A percentile compares a stretch with the other conserved stretches of the same genome.
Evolutionary conservation across 2,113 vertebrate genomes (phyloP).

Genomic region (Xiphias gladius): DNA sequence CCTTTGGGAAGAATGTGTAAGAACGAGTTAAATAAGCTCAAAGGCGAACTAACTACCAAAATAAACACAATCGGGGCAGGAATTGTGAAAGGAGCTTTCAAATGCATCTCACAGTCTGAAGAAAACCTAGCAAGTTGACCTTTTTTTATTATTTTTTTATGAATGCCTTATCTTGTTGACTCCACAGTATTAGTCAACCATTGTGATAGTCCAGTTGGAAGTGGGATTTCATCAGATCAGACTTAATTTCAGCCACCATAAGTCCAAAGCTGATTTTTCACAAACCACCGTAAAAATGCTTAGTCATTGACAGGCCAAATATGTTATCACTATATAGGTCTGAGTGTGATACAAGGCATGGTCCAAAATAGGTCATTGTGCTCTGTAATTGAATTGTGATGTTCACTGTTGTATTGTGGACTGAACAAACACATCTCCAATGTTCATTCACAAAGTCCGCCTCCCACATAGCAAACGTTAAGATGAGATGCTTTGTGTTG

Average conservation of each 20-base stretch:
- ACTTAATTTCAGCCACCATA: background rate
- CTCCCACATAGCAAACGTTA: background rate
- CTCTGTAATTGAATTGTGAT: background rate
- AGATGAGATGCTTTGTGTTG: slow-evolving; percentile 21
- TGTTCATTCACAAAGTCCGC: background rate
- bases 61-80: background rate
- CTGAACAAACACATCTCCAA: background rate
- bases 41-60: background rate
- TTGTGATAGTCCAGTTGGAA: background rate
- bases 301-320: background rate
- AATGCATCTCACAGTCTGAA: background rate
- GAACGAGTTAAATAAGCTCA: background rate
- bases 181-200: background rate
- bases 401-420: background rate
- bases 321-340: background rate
- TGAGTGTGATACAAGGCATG: background rate
- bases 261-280: background rate
- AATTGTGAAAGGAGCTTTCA: background rate
- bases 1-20: background rate
- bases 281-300: background rate
- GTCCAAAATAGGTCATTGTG: background rate
- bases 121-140: background rate
- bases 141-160: background rate
- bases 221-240: background rate
- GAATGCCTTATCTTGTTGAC: background rate